Evolutionary conservation across 2,797 vertebrate species (phyloP), one percentile per base, ranked within the genome.

Genomic region (Hippopotamyrus pictus): DNA sequence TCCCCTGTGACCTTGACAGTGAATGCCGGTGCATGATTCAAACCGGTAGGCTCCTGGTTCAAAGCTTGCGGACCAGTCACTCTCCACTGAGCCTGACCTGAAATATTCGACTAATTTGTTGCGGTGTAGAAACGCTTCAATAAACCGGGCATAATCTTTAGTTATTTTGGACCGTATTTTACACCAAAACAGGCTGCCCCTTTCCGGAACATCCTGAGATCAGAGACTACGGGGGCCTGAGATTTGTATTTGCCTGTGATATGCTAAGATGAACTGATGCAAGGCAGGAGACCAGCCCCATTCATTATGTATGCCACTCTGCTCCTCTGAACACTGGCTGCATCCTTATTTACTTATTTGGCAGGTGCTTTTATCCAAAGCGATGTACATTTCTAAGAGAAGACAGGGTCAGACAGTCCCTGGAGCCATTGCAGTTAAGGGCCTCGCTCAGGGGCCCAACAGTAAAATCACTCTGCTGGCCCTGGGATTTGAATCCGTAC

Each of bases 1-100:
- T n/a, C 73, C 73, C 22, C 87, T 12, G 22, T 65, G 57, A 88
- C 87, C 87, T 88, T 88, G 87, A 62, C 44, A 88, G 46, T 50
- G 44, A 76, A 41, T 44, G 29, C 6, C 0, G 6, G 59, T 69
- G 57, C 57, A 44, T 19, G 41, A 46, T 33, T n/a, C 25, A 65
- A 14, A 48, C 44, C 41, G 6, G 37, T 14, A 65, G 59, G 87
- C 19, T 41, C 11, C 8, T 51, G 46, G 46, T 44, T 62, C 37
- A 22, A 54, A 19, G 33, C 29, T 12, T 29, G 25, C 3, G 3
- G 11, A 69, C 73, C 73, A 44, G 14, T 76, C 33, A 37, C 73
- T 41, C 73, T 44, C 73, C 37, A 41, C 14, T 76, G 29, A 41
- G 5, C 73, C 33, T 44, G 73, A 76, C 29, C 62, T 76, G 73